A percentile compares a stretch with the other conserved stretches of the same genome.
Evolutionary conservation across 2,888 invertebrate species (phyloP).

Genomic region (Xylophagus ater): DNA sequence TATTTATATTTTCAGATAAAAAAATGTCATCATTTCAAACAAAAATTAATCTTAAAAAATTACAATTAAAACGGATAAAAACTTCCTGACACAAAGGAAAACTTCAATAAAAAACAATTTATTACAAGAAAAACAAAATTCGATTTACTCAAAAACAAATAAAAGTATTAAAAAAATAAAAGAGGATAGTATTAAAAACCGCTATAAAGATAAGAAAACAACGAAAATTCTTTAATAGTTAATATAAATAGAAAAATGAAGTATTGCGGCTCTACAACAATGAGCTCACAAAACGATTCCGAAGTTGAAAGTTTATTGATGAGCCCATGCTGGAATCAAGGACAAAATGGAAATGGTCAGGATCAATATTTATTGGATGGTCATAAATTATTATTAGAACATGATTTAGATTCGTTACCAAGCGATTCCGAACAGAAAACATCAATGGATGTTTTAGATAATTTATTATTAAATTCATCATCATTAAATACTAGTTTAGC

Average conservation of each 20-base stretch:
- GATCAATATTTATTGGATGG: conserved; percentile 45
- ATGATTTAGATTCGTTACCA: conserved; percentile 45
- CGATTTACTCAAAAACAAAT: too few species aligned
- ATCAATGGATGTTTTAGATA: conserved; percentile 60
- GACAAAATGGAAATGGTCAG: conserved; percentile 37
- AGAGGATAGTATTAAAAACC: too few species aligned
- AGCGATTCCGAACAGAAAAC: conserved; percentile 39
- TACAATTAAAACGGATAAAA: too few species aligned
- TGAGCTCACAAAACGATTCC: conserved; percentile 42
- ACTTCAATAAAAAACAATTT: too few species aligned
- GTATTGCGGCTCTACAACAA: conserved; percentile 41
- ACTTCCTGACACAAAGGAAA: too few species aligned
- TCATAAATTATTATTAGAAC: conserved; percentile 45
- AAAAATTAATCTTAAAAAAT: too few species aligned
- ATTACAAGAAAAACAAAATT: too few species aligned
- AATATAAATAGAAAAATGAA: conserved; percentile 46
- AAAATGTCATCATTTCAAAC: too few species aligned
- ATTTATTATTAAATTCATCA: conserved; percentile 45
- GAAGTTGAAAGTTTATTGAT: conserved; percentile 62
- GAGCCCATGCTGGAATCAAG: conserved; percentile 57
- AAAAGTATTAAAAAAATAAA: too few species aligned
- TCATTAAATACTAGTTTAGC: conserved; percentile 52
- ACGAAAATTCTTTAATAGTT: too few species aligned
- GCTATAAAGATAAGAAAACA: too few species aligned
- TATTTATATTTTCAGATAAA: too few species aligned